These are phyloP conservation scores for Stegodyphus mimosarum DNA, from an alignment of 1,140 invertebrate genomes.

Conservation along the genomic window DNA sequence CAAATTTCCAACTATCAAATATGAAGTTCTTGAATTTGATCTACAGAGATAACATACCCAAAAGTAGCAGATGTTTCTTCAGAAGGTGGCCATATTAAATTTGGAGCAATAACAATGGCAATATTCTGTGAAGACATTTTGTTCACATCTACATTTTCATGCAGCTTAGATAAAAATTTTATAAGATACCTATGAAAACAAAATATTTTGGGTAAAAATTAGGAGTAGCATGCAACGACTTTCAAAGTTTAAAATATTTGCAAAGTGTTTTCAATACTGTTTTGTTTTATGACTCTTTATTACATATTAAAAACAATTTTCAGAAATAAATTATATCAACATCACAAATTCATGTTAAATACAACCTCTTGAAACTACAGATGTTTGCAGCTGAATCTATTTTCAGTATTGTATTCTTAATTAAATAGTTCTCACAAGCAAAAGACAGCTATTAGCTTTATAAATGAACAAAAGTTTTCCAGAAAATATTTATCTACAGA, in stretches of 20 bases:
- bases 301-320: neutral
- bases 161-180: conserved; percentile 87
- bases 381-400: too few relatives aligned
- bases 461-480: too few relatives aligned
- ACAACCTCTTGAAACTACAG: too few relatives aligned
- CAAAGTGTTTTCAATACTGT: neutral
- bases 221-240: neutral
- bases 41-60: conserved; percentile 34
- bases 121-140: conserved; percentile 97
- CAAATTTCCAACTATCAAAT: too few relatives aligned
- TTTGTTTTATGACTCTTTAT: neutral
- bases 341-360: too few relatives aligned
- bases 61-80: conserved; percentile 29
- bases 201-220: neutral
- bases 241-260: neutral
- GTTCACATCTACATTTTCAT: conserved; percentile 85
- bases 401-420: too few relatives aligned
- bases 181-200: conserved; percentile 79
- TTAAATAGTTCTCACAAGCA: too few relatives aligned
- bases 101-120: conserved; percentile 95
- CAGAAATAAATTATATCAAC: neutral
- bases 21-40: neutral
- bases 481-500: too few relatives aligned
- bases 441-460: too few relatives aligned
- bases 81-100: conserved; percentile 82